Evolutionary conservation across 2,888 invertebrate species (phyloP), one percentile per base, ranked within the genome.

Genomic region (Agrilus mali): DNA sequence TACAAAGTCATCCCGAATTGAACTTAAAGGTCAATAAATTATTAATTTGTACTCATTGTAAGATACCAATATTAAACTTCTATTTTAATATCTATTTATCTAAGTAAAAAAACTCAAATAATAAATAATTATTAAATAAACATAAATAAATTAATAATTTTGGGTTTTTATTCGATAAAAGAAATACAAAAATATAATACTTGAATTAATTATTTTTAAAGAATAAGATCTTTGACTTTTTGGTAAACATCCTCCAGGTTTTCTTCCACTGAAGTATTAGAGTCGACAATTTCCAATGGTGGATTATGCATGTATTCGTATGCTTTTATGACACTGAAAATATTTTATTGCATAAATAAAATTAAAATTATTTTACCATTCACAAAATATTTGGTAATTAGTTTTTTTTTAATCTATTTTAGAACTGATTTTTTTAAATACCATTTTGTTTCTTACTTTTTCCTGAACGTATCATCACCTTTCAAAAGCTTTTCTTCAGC

Each of bases 1-100:
- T 96, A 97, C 62, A 97, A 97, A 73, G 83, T 92, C 7, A 37
- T 50, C 16, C 35, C 27, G 16, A 12, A 43, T 13, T 36, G 10
- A 34, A 34, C 2, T 14, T 14, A 10, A 13, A 34, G 10, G 7
- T 14, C 13, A 34, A 14, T 17, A n/a, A n/a, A n/a, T n/a, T n/a
- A n/a, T n/a, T n/a, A n/a, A n/a, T n/a, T n/a, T n/a, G n/a, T n/a
- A n/a, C n/a, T n/a, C n/a, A n/a, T n/a, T n/a, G n/a, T n/a, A n/a
- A n/a, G n/a, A n/a, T n/a, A n/a, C n/a, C n/a, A n/a, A n/a, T n/a
- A n/a, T n/a, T n/a, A n/a, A n/a, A n/a, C n/a, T n/a, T n/a, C n/a
- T n/a, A n/a, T n/a, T n/a, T n/a, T n/a, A n/a, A n/a, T n/a, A n/a
- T n/a, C n/a, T n/a, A n/a, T n/a, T n/a, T n/a, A n/a, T n/a, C n/a